These are phyloP conservation scores for Menidia beryllina DNA, from an alignment of 2,113 vertebrate genomes.

Conservation along the genomic window DNA sequence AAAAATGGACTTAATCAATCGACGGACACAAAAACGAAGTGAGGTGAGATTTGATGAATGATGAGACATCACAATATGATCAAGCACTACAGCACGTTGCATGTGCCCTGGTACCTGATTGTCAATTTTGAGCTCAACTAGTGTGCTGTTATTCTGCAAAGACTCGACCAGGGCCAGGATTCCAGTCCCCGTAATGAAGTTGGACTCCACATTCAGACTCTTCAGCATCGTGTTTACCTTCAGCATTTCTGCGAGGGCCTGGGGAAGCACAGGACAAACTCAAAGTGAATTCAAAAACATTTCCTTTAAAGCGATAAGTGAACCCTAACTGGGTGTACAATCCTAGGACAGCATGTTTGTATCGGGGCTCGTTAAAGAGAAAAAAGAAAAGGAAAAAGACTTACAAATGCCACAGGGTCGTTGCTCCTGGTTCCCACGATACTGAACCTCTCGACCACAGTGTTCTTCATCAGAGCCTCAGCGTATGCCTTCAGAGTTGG, in stretches of 20 bases:
- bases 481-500: conserved; percentile 92
- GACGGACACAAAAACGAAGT: no score
- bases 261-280: conserved; percentile 28
- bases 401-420: conserved; percentile 92
- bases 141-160: conserved; percentile 88
- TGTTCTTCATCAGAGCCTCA: conserved; percentile 90
- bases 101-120: conserved; percentile 87
- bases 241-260: conserved; percentile 97
- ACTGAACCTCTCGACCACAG: conserved; percentile 92
- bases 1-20: no score
- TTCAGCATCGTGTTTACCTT: conserved; percentile 91
- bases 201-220: conserved; percentile 96
- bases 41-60: no score
- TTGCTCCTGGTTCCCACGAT: conserved; percentile 97
- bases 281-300: neutral
- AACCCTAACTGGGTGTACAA: neutral
- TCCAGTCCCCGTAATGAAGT: conserved; percentile 95
- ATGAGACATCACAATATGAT: conserved; percentile 28
- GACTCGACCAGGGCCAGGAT: conserved; percentile 89
- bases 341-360: neutral
- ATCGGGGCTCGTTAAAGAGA: no score
- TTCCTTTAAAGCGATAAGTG: neutral
- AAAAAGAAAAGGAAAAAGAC: conserved; percentile 62
- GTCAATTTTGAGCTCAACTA: conserved; percentile 95
- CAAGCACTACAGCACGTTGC: conserved; percentile 22